Conservation (phyloP, 1,140 invertebrate genomes). For the Cydia strobilella region DNA sequence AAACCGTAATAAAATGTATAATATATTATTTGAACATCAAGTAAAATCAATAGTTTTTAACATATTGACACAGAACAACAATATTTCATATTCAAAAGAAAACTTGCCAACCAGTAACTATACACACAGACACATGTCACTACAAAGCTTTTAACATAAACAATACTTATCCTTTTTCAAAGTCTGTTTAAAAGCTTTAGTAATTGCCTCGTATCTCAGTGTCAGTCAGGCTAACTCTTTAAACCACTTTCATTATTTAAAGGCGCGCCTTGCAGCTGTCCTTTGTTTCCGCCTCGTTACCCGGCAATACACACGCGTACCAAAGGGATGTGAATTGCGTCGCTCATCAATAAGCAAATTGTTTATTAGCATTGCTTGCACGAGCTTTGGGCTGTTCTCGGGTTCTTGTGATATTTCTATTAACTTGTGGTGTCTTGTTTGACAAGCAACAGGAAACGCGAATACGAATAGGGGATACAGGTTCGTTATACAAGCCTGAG, state of each 20-base stretch:
- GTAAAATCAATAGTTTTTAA: no score
- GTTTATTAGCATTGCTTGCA: not conserved
- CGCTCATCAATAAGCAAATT: not conserved
- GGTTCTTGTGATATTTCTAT: not conserved
- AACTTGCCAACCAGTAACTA: no score
- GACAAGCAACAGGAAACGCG: no score
- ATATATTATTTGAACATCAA: no score
- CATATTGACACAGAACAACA: no score
- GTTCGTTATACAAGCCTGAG: no score
- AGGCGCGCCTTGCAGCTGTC: not conserved
- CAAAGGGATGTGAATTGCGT: not conserved
- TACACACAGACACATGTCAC: no score
- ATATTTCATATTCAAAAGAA: no score
- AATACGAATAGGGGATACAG: no score
- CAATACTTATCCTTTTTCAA: not conserved
- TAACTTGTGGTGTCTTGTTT: not conserved
- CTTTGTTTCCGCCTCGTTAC: not conserved
- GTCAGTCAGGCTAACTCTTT: not conserved
- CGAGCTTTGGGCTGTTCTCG: not conserved
- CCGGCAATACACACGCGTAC: slow-evolving; percentile 1
- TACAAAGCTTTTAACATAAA: no score
- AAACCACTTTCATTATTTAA: slow-evolving; percentile 7
- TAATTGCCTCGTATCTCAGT: not conserved
- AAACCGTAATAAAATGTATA: no score
- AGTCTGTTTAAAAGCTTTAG: not conserved